A percentile compares a stretch with the other conserved stretches of the same genome.
phyloP scores from a whole-genome alignment of 37 sponge, comb jelly and placozoan species.

The Halisarca cf. caerulea region DNA sequence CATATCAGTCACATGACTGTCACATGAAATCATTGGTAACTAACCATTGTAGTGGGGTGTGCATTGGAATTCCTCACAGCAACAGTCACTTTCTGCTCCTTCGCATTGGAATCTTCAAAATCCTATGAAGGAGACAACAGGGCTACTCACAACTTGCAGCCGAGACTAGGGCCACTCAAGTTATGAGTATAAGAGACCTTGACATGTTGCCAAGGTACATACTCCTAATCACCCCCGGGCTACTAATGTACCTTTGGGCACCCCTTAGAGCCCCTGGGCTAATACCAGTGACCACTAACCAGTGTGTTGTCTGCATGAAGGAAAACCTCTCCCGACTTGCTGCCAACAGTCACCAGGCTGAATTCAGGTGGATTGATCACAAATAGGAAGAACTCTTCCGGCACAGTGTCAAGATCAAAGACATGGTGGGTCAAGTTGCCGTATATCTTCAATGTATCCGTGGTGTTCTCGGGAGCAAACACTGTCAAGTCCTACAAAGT shows the following conservation, averaged over 20 bases:
- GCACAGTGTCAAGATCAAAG: not conserved
- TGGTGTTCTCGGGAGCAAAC: not conserved
- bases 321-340: not conserved
- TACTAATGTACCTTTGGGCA: no score
- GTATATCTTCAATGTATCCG: not conserved
- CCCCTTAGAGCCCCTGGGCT: no score
- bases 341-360: not conserved
- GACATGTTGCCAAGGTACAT: no score
- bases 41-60: no score
- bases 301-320: not conserved
- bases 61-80: slow-evolving; percentile 2
- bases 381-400: not conserved
- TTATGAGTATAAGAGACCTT: no score
- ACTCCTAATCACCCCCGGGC: no score
- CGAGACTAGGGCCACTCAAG: no score
- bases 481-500: no score
- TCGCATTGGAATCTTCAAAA: not conserved
- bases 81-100: not conserved
- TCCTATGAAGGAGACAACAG: not conserved
- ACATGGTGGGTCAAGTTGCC: not conserved
- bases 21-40: not conserved
- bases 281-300: no score
- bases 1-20: not conserved
- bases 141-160: no score
- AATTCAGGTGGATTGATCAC: not conserved